Base-by-base conservation (phyloP, 2,888 invertebrate species). In the Isoperla grammatica region DNA sequence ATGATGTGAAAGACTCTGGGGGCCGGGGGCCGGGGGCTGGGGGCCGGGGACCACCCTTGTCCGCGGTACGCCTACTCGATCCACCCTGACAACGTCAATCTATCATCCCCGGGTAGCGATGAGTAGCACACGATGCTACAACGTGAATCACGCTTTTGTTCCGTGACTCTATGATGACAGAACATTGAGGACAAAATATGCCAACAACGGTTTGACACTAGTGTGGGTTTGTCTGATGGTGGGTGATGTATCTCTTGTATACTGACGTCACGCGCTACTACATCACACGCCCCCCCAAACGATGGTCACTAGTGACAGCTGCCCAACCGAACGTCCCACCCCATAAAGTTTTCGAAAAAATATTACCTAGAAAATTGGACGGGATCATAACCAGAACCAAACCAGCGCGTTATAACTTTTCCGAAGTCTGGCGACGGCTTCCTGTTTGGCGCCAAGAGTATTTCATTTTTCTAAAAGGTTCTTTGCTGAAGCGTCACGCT, bases 311-410 rank as follows among this genome's bases (percentile, higher is more conserved):
- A 37, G 53, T 53, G 53, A 53, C 53, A 53, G 53, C 53, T 12
- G 37, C 17, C 39, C 53, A n/a, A 9, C 29, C 15, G 39, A 37
- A 37, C 39, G 37, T 20, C 39, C 53, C 39, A 53, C 5, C 53
- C 15, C 12, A 39, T 37, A 53, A 53, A 53, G 37, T 53, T 53
- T n/a, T 15, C 17, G 20, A 12, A 37, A 53, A 53, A 53, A 53
- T 53, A 53, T 53, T 53, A 37, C 53, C 53, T 37, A 53, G 37
- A 53, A 53, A 53, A 53, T 53, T 35, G 53, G 53, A 53, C 53
- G 20, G 35, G 53, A 35, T 53, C 53, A 53, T 53, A 20, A 53
- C 19, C 53, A 53, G 53, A 53, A 53, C 53, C 53, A 37, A 37
- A 39, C 39, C 35, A 49, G 12, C 37, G 19, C 19, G 39, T 9